Percentiles rank a stretch among this genome's conserved stretches.
Conservation (phyloP, 2,113 vertebrate genomes). For the Pomatorhinus ruficollis region DNA sequence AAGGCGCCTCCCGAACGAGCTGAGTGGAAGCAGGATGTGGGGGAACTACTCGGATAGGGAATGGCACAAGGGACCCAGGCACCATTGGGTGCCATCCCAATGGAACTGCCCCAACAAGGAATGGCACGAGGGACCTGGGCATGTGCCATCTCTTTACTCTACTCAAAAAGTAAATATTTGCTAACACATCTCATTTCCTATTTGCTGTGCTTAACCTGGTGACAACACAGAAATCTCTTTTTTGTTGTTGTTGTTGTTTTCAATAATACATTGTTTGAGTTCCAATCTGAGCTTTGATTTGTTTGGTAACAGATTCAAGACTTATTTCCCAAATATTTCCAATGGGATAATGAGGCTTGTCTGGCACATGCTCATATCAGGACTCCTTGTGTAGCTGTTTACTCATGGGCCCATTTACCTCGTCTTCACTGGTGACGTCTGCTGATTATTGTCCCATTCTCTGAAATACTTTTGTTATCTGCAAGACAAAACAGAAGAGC, state of each 20-base stretch:
- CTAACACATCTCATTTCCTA: background rate
- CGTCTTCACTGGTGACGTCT: background rate
- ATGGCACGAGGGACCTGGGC: too few species aligned
- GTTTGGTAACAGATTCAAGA: background rate
- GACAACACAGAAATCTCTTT: background rate
- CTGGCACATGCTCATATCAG: background rate
- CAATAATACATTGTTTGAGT: background rate
- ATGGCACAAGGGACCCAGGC: background rate
- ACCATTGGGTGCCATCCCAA: background rate
- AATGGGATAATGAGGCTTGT: background rate
- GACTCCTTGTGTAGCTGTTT: background rate
- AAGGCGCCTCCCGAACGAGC: fast-evolving
- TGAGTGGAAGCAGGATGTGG: fast-evolving
- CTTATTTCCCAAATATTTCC: background rate
- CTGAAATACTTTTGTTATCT: background rate
- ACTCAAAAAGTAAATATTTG: background rate
- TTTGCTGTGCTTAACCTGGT: background rate
- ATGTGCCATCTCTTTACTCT: background rate
- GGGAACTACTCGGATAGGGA: background rate
- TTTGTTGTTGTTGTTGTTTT: background rate
- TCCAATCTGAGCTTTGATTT: background rate
- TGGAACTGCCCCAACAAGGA: background rate
- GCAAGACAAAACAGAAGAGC: constrained; percentile 14
- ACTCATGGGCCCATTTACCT: background rate
- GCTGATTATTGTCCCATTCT: background rate